These are phyloP conservation scores for Anas acuta DNA, from an alignment of 2,797 vertebrate genomes.

Conservation along the genomic window DNA sequence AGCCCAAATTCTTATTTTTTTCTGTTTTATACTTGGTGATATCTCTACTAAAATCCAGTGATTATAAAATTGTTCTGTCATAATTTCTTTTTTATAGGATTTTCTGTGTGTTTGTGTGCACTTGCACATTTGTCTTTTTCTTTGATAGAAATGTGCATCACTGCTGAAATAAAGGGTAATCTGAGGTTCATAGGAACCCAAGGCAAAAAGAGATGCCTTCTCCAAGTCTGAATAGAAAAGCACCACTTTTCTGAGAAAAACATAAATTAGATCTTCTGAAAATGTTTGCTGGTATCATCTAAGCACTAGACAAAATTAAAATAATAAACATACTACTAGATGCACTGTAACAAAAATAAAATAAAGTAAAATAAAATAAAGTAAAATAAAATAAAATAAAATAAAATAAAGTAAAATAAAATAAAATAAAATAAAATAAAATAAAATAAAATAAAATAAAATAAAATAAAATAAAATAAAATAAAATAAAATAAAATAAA, in stretches of 20 bases:
- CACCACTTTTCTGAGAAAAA: not conserved
- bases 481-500: not conserved
- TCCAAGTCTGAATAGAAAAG: not conserved
- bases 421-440: not conserved
- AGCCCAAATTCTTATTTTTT: not conserved
- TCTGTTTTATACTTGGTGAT: not conserved
- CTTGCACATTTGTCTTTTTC: not conserved
- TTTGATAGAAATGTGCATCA: not conserved
- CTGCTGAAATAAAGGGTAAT: not conserved
- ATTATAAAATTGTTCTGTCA: accelerated
- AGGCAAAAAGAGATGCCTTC: not conserved
- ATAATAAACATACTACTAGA: not conserved
- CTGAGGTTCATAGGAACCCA: not conserved
- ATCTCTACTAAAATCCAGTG: not conserved
- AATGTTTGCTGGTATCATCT: not conserved
- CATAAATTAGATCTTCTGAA: not conserved
- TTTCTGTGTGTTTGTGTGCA: not conserved
- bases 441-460: not conserved
- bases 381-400: not conserved
- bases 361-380: not conserved
- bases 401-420: not conserved
- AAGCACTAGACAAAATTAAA: not conserved
- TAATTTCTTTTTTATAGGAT: not conserved
- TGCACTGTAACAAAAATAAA: not conserved
- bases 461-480: too few relatives aligned